Conservation (phyloP, 2,113 vertebrate species). For the Callionymus lyra region DNA sequence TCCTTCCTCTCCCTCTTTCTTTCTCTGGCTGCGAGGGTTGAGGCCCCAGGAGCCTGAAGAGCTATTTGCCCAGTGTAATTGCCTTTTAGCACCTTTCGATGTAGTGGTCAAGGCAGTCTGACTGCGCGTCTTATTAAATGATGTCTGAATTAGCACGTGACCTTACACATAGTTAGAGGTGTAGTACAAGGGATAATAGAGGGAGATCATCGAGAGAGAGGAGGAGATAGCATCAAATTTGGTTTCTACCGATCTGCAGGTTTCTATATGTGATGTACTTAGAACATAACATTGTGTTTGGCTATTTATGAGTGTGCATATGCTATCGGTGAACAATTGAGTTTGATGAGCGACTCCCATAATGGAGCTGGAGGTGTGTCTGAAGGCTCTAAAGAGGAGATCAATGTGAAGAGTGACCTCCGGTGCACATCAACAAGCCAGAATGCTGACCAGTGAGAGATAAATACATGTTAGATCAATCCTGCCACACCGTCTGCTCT, state of each 20-base stretch:
- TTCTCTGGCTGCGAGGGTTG: constrained; percentile 42
- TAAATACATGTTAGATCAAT: constrained; percentile 63
- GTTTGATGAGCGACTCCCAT: constrained; percentile 40
- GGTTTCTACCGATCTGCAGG: constrained; percentile 48
- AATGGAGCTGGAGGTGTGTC: constrained; percentile 38
- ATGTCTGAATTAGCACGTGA: constrained; percentile 60
- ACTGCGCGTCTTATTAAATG: constrained; percentile 65
- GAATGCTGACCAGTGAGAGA: constrained; percentile 61
- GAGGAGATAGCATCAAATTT: constrained; percentile 37
- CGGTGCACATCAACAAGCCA: constrained; percentile 45
- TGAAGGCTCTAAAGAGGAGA: constrained; percentile 43
- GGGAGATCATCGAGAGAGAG: neutral
- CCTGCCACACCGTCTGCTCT: constrained; percentile 23
- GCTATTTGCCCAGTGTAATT: constrained; percentile 65
- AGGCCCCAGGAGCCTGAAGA: constrained; percentile 51
- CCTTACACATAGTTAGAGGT: constrained; percentile 57
- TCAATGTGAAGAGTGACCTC: constrained; percentile 53
- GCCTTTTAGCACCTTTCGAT: constrained; percentile 65
- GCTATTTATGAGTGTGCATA: constrained; percentile 29
- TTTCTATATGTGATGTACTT: constrained; percentile 28
- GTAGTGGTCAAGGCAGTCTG: constrained; percentile 58
- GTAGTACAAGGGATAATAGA: constrained; percentile 61
- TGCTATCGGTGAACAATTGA: constrained; percentile 28
- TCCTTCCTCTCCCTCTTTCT: constrained; percentile 1
- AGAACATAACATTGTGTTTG: constrained; percentile 19